Conservation (phyloP, 2,113 vertebrate genomes). For the Forbesichthys agassizii region DNA sequence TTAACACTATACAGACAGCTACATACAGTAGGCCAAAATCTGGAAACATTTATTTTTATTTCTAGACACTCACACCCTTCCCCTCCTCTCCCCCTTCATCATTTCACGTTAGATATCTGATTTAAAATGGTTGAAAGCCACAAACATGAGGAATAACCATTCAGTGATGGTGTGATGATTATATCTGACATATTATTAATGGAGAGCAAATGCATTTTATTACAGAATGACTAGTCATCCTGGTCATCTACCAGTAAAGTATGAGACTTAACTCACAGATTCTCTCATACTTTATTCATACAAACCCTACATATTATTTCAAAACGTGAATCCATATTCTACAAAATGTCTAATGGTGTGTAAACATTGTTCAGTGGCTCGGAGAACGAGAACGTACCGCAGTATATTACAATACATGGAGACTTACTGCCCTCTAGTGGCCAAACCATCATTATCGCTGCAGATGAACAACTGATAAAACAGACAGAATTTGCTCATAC, state of each 20-base stretch:
- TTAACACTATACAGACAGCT: slow-evolving; percentile 56
- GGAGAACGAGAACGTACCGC: background rate
- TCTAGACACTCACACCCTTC: background rate
- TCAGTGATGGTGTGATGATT: slow-evolving; percentile 11
- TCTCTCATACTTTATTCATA: slow-evolving; percentile 9
- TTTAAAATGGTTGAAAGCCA: slow-evolving; percentile 18
- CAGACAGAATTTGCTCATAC: too few species aligned
- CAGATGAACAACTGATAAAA: background rate
- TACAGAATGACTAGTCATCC: slow-evolving; percentile 28
- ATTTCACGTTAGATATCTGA: slow-evolving; percentile 28
- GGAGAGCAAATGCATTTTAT: slow-evolving; percentile 12
- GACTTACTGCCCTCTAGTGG: slow-evolving; percentile 70
- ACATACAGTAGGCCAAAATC: slow-evolving; percentile 35
- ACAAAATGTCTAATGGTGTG: slow-evolving; percentile 17
- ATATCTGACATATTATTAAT: slow-evolving; percentile 40
- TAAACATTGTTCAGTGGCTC: slow-evolving; percentile 19
- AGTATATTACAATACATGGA: slow-evolving; percentile 18
- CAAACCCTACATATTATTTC: slow-evolving; percentile 7
- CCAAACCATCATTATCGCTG: background rate
- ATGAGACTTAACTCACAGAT: slow-evolving; percentile 7
- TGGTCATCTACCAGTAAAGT: slow-evolving; percentile 24
- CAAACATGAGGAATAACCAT: background rate
- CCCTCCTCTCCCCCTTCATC: slow-evolving; percentile 14
- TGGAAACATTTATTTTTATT: slow-evolving; percentile 29
- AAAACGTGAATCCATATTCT: slow-evolving; percentile 30